Percentiles rank a stretch among this genome's conserved stretches.
These are phyloP conservation scores for Scophthalmus maximus DNA, from an alignment of 2,113 vertebrate species.

Conservation along the genomic window DNA sequence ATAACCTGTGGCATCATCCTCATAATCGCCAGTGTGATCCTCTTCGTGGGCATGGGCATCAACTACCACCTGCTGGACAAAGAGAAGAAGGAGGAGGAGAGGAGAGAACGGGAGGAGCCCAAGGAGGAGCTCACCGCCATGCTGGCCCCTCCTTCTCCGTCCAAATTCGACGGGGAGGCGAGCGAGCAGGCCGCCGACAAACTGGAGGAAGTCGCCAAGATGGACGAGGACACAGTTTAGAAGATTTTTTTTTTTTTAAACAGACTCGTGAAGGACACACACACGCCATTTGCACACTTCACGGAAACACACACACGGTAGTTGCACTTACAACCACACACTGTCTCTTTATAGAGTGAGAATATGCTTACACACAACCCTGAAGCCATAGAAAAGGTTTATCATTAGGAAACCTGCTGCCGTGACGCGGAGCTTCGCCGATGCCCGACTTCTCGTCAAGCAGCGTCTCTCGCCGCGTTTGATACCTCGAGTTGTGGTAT, in stretches of 20 bases:
- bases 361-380: not conserved
- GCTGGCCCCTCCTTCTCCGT: conserved; percentile 47
- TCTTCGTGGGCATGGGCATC: conserved; percentile 94
- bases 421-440: not conserved
- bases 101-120: conserved; percentile 65
- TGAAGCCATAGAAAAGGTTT: conserved; percentile 46
- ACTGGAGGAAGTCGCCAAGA: conserved; percentile 57
- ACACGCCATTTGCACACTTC: conserved; percentile 10
- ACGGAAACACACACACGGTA: conserved; percentile 14
- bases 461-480: not conserved
- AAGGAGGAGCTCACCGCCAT: conserved; percentile 82
- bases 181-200: not conserved
- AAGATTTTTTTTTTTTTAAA: too few relatives aligned
- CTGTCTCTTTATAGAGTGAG: conserved; percentile 9
- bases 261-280: not conserved
- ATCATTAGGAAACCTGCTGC: conserved; percentile 1
- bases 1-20: conserved; percentile 89
- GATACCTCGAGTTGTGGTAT: conserved; percentile 22
- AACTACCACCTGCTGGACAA: conserved; percentile 90
- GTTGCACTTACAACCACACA: conserved; percentile 25
- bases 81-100: conserved; percentile 84
- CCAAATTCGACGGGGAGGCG: conserved; percentile 14
- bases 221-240: conserved; percentile 78
- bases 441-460: not conserved
- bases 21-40: conserved; percentile 86